Evolutionary conservation across 2,888 invertebrate genomes (phyloP).

Genomic region (Norana najaformis): DNA sequence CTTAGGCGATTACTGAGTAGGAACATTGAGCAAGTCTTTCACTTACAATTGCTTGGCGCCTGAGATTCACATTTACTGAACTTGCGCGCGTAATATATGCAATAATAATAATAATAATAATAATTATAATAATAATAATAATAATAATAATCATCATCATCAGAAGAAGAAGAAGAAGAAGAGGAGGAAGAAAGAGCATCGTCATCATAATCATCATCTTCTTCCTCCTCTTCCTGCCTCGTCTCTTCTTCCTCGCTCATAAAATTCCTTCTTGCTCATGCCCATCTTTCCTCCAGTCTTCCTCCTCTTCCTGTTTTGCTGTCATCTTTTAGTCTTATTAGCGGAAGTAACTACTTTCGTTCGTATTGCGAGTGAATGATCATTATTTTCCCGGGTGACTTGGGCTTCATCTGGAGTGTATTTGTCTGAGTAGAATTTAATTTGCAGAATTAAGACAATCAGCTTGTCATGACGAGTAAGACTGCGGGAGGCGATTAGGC

Average conservation of each 20-base stretch:
- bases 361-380: background rate
- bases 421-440: background rate
- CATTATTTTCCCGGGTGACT: background rate
- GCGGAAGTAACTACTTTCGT: background rate
- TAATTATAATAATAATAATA: too few relatives aligned
- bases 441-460: background rate
- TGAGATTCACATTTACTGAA: too few relatives aligned
- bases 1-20: too few relatives aligned
- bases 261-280: background rate
- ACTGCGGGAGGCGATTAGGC: background rate
- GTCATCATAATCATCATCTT: too few relatives aligned
- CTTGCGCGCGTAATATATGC: too few relatives aligned
- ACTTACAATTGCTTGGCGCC: too few relatives aligned
- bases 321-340: slow-evolving; percentile 4
- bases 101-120: too few relatives aligned
- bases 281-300: background rate
- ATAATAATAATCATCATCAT: too few relatives aligned
- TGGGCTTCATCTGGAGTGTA: background rate
- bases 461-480: background rate
- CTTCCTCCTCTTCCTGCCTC: background rate
- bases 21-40: too few relatives aligned
- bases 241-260: background rate
- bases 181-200: too few relatives aligned
- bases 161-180: too few relatives aligned
- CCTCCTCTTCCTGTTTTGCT: background rate